phyloP scores from a whole-genome alignment of 2,797 vertebrate species.

The Sebastes variabilis region DNA sequence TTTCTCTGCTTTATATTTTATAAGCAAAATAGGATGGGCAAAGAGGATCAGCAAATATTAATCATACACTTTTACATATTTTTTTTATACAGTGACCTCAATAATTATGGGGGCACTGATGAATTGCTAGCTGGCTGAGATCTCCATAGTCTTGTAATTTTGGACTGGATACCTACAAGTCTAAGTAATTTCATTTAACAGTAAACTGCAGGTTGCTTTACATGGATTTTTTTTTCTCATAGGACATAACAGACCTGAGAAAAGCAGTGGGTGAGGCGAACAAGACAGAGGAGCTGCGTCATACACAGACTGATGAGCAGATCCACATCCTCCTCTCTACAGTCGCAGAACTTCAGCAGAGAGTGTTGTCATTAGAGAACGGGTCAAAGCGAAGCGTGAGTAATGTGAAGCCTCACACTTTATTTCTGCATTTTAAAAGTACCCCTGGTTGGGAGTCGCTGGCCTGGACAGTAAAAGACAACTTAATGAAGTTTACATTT shows the following conservation, averaged over 20 bases:
- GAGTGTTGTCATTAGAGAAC: conserved; percentile 75
- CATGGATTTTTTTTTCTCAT: neutral
- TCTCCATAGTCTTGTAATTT: neutral
- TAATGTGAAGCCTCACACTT: neutral
- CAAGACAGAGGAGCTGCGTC: conserved; percentile 72
- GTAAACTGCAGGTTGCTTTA: neutral
- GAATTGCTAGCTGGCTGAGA: neutral
- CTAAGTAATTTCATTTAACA: neutral
- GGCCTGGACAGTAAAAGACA: neutral
- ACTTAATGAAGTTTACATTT: neutral
- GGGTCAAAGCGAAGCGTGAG: conserved; percentile 64
- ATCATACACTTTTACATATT: neutral
- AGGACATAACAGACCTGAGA: conserved; percentile 76
- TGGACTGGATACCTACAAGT: neutral
- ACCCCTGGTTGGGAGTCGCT: neutral
- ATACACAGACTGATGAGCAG: conserved; percentile 70
- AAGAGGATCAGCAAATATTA: conserved; percentile 25
- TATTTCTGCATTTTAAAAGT: neutral
- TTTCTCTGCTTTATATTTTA: conserved; percentile 16
- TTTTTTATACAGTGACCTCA: neutral
- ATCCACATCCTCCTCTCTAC: conserved; percentile 72
- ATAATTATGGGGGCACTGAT: neutral
- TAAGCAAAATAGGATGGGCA: conserved; percentile 10
- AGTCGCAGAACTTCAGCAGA: conserved; percentile 74
- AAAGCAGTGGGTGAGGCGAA: conserved; percentile 74